Evolutionary conservation across 2,113 vertebrate genomes (phyloP), one percentile per base, ranked within the genome.

Genomic region (Anhinga anhinga): DNA sequence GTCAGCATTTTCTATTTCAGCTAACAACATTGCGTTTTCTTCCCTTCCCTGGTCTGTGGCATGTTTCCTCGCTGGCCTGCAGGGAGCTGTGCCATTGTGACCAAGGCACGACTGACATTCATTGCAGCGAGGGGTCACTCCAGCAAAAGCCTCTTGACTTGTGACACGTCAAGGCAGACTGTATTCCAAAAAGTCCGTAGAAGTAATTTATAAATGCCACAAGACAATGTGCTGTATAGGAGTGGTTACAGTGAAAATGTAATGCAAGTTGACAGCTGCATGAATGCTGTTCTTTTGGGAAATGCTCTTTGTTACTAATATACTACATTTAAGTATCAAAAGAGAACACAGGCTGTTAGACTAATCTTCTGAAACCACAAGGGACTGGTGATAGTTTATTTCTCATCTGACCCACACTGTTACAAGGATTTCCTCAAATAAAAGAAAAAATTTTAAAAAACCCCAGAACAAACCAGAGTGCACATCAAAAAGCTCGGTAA

Each of bases 61-160:
- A 1, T 11, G 18, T 55, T 55, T 82, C 67, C 55, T 52, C 3
- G 20, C 49, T n/a, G 53, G 58, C 53, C 76, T 23, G 36, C 49
- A 47, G 67, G 38, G 63, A 82, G 45, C 63, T 50, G 34, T 59
- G 79, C 53, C 4, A 5, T 44, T 59, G 71, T 47, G 58, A 81
- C 40, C 0, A 0, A 79, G 58, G 29, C 49, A 53, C 1, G 0
- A 30, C 25, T 81, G 90, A 47, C 1, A 4, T 15, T 56, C 58
- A 27, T 8, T 27, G 56, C 87, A 76, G 73, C 4, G 6, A 72
- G 61, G 58, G 63, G n/a, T 69, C 78, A 52, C 66, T 80, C 74
- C 44, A 56, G 70, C 40, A 91, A 82, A 84, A 91, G 63, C 79
- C 50, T 81, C 77, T 73, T 66, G 74, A 56, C 62, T 93, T 38